phyloP scores from a whole-genome alignment of 1,140 invertebrate genomes.

The Drosophila lowei region DNA sequence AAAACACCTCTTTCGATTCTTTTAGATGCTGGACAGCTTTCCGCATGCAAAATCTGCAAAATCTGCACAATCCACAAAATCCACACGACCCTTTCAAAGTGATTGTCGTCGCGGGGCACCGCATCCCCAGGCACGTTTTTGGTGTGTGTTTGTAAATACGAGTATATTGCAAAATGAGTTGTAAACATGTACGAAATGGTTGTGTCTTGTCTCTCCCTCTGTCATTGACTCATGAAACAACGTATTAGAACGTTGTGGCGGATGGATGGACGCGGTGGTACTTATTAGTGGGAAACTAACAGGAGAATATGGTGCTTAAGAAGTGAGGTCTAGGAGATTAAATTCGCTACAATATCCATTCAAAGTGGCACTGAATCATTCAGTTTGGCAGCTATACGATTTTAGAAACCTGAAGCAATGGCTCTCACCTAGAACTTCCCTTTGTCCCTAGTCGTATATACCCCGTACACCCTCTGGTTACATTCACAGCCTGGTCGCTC shows the following conservation, averaged over 20 bases:
- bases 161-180: conserved; percentile 71
- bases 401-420: not conserved
- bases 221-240: conserved; percentile 52
- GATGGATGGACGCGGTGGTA: not conserved
- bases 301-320: not conserved
- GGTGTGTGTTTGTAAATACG: conserved; percentile 4
- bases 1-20: conserved; percentile 62
- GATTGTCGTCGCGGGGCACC: conserved; percentile 53
- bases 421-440: too few species aligned
- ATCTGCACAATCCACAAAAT: conserved; percentile 34
- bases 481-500: not conserved
- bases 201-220: conserved; percentile 19
- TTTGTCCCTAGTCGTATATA: not conserved
- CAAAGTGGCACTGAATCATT: not conserved
- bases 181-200: conserved; percentile 33
- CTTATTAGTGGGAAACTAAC: not conserved
- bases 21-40: conserved; percentile 34
- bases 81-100: conserved; percentile 70
- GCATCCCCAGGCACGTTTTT: conserved; percentile 25
- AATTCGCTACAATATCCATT: not conserved
- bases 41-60: conserved; percentile 36
- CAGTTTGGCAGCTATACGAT: not conserved
- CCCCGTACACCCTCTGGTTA: conserved; percentile 13
- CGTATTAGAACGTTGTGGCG: conserved; percentile 21
- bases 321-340: too few species aligned